Evolutionary conservation across 1,140 invertebrate species (phyloP).

Genomic region (Pseudachorutes palmiensis): DNA sequence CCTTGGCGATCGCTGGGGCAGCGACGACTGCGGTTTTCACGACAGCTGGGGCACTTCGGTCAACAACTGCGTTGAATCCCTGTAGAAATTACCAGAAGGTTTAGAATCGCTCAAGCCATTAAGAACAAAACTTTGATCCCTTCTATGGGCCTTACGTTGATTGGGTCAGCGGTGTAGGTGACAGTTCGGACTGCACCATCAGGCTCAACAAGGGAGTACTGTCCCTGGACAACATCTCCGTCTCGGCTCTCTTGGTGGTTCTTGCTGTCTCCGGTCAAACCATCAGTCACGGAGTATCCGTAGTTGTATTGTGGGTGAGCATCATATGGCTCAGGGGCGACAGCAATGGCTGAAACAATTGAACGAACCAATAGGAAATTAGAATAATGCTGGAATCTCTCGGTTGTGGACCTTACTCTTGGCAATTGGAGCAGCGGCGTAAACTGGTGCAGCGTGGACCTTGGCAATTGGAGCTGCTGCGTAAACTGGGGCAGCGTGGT

Average conservation of each 20-base stretch:
- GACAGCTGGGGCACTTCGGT: constrained; percentile 46
- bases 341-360: constrained; percentile 1
- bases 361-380: neutral
- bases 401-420: too few species aligned
- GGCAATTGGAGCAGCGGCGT: neutral
- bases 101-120: neutral
- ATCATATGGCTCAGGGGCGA: constrained; percentile 31
- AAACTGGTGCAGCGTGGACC: neutral
- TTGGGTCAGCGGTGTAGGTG: constrained; percentile 62
- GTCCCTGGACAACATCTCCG: constrained; percentile 43
- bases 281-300: constrained; percentile 32
- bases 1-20: neutral
- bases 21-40: constrained; percentile 42
- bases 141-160: constrained; percentile 42
- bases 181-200: constrained; percentile 61
- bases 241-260: constrained; percentile 38
- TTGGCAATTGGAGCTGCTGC: constrained; percentile 5
- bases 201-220: constrained; percentile 44
- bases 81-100: neutral
- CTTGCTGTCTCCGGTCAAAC: constrained; percentile 20
- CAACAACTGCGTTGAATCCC: constrained; percentile 60
- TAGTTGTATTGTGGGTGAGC: constrained; percentile 38
- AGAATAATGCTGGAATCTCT: neutral
- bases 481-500: constrained; percentile 4
- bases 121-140: neutral